Percentiles rank a stretch among this genome's conserved stretches.
Evolutionary conservation across 2,888 invertebrate genomes (phyloP).

Genomic region (Temnothorax unifasciatus): DNA sequence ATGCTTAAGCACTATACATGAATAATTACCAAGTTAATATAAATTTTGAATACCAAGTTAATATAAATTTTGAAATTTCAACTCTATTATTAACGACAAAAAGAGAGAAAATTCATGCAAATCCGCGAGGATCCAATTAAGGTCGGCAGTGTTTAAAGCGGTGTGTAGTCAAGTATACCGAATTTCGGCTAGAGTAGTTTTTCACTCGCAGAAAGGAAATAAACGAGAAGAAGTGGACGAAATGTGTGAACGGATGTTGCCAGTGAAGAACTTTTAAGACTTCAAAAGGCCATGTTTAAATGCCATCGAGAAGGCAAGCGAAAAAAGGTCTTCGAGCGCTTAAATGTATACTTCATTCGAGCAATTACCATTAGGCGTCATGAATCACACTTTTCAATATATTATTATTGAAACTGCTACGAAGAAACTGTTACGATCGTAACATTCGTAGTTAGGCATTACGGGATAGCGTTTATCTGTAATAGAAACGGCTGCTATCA

Average conservation of each 20-base stretch:
- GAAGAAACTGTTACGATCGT: slow-evolving; percentile 38
- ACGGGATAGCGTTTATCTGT: slow-evolving; percentile 30
- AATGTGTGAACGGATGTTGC: slow-evolving; percentile 68
- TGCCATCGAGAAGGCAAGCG: slow-evolving; percentile 27
- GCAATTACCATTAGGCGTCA: slow-evolving; percentile 35
- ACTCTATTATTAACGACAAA: not conserved
- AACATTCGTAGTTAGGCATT: slow-evolving; percentile 11
- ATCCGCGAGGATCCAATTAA: slow-evolving; percentile 67
- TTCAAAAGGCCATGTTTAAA: slow-evolving; percentile 64
- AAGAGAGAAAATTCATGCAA: slow-evolving; percentile 65
- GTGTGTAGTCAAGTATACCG: slow-evolving; percentile 71
- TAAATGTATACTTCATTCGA: slow-evolving; percentile 32
- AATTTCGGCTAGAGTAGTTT: slow-evolving; percentile 72
- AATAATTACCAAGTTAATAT: slow-evolving; percentile 16
- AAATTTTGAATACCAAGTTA: not conserved
- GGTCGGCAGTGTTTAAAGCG: slow-evolving; percentile 68
- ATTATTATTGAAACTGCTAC: slow-evolving; percentile 34
- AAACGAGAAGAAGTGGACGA: slow-evolving; percentile 55
- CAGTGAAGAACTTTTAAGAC: slow-evolving; percentile 55
- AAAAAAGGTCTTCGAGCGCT: slow-evolving; percentile 48
- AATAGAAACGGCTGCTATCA: slow-evolving; percentile 25
- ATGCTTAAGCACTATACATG: not conserved
- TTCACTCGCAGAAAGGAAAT: slow-evolving; percentile 61
- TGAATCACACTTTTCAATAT: slow-evolving; percentile 29
- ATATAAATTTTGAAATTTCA: not conserved